phyloP scores from a whole-genome alignment of 2,113 vertebrate species.

The Anguilla japonica region DNA sequence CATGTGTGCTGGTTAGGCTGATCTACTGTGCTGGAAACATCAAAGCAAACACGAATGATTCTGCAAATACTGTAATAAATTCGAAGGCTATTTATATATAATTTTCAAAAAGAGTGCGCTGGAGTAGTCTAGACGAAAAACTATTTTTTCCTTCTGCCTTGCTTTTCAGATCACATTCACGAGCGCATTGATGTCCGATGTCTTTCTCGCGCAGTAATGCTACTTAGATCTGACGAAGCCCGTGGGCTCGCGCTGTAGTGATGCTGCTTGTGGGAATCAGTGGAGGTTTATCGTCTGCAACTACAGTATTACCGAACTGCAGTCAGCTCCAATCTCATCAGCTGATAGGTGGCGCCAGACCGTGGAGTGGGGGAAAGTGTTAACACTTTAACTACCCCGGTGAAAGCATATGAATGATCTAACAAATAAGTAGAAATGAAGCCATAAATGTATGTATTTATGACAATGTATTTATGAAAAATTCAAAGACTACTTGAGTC shows the following conservation, averaged over 20 bases:
- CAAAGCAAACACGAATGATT: not conserved
- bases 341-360: constrained; percentile 57
- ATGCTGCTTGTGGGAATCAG: constrained; percentile 18
- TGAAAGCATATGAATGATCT: not conserved
- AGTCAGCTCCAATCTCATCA: constrained; percentile 39
- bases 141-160: not conserved
- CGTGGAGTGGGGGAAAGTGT: constrained; percentile 27
- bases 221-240: not conserved
- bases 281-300: constrained; percentile 19
- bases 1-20: constrained; percentile 21
- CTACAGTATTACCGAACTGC: constrained; percentile 26
- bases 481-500: too few relatives aligned
- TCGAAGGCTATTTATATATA: not conserved
- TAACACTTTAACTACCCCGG: constrained; percentile 41
- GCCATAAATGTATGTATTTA: not conserved
- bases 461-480: not conserved
- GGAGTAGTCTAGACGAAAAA: constrained; percentile 3
- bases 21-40: constrained; percentile 14
- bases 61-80: constrained; percentile 2
- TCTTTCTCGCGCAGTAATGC: not conserved
- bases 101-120: not conserved
- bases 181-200: not conserved
- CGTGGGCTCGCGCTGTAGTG: constrained; percentile 10
- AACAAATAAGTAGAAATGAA: not conserved
- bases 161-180: not conserved